Conservation (phyloP, 2,113 vertebrate species). For the Mus pahari region DNA sequence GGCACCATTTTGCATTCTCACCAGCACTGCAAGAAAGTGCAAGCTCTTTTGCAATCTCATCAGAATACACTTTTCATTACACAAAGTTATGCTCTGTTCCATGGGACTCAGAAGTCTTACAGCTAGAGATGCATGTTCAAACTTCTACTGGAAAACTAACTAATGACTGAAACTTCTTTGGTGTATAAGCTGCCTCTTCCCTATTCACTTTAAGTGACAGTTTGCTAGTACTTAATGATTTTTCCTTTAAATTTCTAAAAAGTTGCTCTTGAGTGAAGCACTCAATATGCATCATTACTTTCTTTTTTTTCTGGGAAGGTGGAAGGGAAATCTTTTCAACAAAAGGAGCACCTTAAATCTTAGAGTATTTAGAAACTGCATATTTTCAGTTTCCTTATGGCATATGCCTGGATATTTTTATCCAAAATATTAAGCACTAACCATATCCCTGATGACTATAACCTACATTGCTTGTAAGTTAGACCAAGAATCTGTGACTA, state of each 20-base stretch:
- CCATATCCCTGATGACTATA: neutral
- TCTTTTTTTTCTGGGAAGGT: neutral
- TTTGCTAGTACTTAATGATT: neutral
- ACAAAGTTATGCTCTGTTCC: neutral
- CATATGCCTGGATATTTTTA: neutral
- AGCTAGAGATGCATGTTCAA: no score
- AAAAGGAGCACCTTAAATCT: neutral
- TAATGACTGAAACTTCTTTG: neutral
- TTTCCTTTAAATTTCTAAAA: neutral
- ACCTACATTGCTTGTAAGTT: no score
- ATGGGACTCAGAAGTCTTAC: no score
- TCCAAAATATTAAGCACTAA: neutral
- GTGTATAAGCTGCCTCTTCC: neutral
- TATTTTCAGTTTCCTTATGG: neutral
- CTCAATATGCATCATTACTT: accelerated
- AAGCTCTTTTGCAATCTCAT: neutral
- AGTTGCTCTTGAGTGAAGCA: neutral
- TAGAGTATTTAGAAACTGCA: neutral
- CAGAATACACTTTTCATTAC: neutral
- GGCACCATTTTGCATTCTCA: neutral
- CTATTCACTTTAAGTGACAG: neutral
- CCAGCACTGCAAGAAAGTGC: neutral
- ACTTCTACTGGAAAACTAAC: neutral
- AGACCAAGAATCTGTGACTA: neutral
- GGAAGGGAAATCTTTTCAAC: neutral